Base-by-base conservation (phyloP, 2,888 invertebrate genomes). In the Sarcophaga rosellei region DNA sequence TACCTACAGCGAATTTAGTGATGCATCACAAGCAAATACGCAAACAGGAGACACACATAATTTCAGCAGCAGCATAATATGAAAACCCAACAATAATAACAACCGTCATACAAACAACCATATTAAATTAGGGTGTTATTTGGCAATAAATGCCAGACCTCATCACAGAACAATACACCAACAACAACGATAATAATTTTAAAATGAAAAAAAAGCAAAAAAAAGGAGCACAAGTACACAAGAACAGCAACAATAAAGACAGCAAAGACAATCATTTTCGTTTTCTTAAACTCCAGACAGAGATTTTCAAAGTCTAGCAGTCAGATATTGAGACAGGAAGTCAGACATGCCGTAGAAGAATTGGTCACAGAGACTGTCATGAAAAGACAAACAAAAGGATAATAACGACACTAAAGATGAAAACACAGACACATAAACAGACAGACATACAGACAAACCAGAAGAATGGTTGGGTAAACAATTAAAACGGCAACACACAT, bases 111-210 rank as follows among this genome's bases (percentile, higher is more conserved):
- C 45, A 17, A 66, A 65, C 53, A 61, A 65, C 6, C n/a, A 81
- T 61, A 62, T 80, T 45, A 73, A 84, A 86, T 86, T 86, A 78
- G 84, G 78, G 80, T 72, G 79, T 76, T 86, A 68, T 82, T 85
- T 85, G 85, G 80, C 77, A 81, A 86, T 77, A 81, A 86, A 75
- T 84, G 84, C 78, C 74, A 86, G 80, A 81, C 72, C 63, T 78
- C 35, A 72, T 81, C 78, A 84, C 75, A 78, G 45, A 68, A 62
- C 74, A 78, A 70, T 65, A 80, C 8, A 35, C 53, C 53, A 53
- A 53, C 72, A 75, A 85, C 72, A 79, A 74, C 72, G 45, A 62
- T 61, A 62, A 73, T 35, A 79, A 68, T 59, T 63, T 45, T 62
- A 47, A 73, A n/a, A 35, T 2, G 35, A 35, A 35, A 35, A 25